These are phyloP conservation scores for Automeris io DNA, from an alignment of 2,888 invertebrate genomes.

Conservation along the genomic window DNA sequence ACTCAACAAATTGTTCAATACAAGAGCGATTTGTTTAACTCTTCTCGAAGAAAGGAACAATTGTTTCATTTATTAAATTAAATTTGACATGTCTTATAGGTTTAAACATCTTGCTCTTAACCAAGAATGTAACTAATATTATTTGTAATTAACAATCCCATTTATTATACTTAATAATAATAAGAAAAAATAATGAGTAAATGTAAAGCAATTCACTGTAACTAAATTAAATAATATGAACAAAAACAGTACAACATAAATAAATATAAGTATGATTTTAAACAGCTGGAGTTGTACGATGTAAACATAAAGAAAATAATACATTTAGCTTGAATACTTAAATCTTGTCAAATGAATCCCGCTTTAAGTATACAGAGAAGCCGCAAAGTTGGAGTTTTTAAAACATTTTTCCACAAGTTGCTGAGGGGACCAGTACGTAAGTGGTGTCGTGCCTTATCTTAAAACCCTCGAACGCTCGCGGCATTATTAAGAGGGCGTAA, in stretches of 20 bases:
- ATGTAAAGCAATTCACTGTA: too few relatives aligned
- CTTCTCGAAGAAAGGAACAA: conserved; percentile 48
- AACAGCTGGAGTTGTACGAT: background rate
- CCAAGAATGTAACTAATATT: background rate
- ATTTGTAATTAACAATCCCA: too few relatives aligned
- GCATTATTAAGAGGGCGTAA: background rate
- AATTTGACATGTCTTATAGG: conserved; percentile 5
- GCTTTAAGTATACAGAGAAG: background rate
- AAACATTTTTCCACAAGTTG: conserved; percentile 29
- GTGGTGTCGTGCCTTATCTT: conserved; percentile 61
- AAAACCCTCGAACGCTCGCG: conserved; percentile 23
- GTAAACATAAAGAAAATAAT: background rate
- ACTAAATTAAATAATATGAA: too few relatives aligned
- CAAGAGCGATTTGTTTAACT: conserved; percentile 73
- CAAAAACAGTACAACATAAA: too few relatives aligned
- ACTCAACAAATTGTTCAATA: conserved; percentile 75
- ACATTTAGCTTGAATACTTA: background rate
- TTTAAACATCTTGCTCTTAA: conserved; percentile 6
- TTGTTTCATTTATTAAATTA: conserved; percentile 47
- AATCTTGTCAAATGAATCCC: background rate
- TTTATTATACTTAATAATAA: too few relatives aligned
- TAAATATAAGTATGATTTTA: too few relatives aligned
- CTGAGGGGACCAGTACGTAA: conserved; percentile 22
- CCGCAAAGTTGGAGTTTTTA: background rate
- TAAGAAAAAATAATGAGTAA: too few relatives aligned